Conservation (phyloP, 2,888 invertebrate genomes). For the Xylocampa areola region DNA sequence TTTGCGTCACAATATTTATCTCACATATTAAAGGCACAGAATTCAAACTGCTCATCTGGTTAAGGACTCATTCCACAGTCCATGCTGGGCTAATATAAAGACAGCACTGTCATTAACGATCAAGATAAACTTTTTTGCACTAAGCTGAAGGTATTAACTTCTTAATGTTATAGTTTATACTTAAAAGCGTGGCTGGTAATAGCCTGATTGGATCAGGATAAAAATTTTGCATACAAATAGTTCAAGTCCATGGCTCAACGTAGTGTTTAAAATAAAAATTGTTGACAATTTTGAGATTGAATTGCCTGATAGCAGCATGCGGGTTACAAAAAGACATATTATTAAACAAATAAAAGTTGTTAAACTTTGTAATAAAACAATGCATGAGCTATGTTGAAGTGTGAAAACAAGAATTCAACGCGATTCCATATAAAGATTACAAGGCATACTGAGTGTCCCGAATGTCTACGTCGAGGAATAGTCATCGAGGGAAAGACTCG, state of each 20-base stretch:
- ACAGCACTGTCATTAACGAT: conserved; percentile 35
- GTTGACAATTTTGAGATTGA: conserved; percentile 24
- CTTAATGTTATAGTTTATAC: conserved; percentile 37
- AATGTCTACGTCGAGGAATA: too few species aligned
- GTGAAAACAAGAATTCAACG: conserved; percentile 27
- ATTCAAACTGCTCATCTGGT: conserved; percentile 2
- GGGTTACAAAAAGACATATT: conserved; percentile 21
- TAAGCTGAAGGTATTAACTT: conserved; percentile 29
- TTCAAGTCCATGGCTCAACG: conserved; percentile 27
- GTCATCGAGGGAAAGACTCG: too few species aligned
- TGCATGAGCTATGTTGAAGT: conserved; percentile 30
- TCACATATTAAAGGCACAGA: neutral
- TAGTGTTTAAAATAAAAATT: conserved; percentile 20
- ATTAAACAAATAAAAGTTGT: conserved; percentile 7
- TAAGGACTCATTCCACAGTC: neutral
- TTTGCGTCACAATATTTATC: conserved; percentile 1
- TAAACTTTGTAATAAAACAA: conserved; percentile 29
- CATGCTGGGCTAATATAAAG: conserved; percentile 31
- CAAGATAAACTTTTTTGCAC: conserved; percentile 34
- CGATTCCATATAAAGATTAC: conserved; percentile 40
- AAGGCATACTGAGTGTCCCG: conserved; percentile 13
- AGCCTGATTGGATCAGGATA: conserved; percentile 37
- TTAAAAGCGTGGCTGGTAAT: conserved; percentile 41
- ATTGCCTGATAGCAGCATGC: conserved; percentile 19
- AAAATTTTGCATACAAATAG: conserved; percentile 50